phyloP scores from a whole-genome alignment of 1,140 invertebrate genomes.

The Panagrolaimus sp. region DNA sequence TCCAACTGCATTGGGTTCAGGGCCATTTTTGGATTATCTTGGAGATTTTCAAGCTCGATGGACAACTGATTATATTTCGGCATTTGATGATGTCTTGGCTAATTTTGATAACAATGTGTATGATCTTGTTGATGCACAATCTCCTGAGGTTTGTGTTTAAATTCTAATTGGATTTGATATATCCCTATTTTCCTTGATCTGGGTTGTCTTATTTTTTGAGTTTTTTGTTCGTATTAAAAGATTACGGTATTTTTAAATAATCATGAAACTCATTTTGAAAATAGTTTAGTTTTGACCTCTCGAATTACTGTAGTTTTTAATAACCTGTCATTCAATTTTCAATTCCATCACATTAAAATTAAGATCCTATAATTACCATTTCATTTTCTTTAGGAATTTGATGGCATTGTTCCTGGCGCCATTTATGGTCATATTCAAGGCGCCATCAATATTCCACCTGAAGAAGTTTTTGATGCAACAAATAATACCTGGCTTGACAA shows the following conservation, averaged over 20 bases:
- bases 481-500: conserved; percentile 37
- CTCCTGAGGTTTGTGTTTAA: conserved; percentile 34
- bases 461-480: conserved; percentile 42
- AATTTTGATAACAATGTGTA: conserved; percentile 37
- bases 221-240: no score
- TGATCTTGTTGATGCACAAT: conserved; percentile 56
- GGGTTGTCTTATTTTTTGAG: no score
- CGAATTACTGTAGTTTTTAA: background rate
- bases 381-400: conserved; percentile 42
- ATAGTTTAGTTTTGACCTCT: no score
- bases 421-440: conserved; percentile 52
- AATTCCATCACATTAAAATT: background rate
- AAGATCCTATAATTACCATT: background rate
- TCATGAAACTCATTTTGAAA: no score
- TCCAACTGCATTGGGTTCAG: conserved; percentile 7
- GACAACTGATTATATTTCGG: conserved; percentile 41
- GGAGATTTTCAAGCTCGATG: conserved; percentile 46
- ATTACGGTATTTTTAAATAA: no score
- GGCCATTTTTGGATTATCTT: conserved; percentile 4
- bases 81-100: conserved; percentile 55
- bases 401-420: conserved; percentile 39
- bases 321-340: no score
- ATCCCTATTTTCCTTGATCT: no score
- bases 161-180: conserved; percentile 1
- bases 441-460: conserved; percentile 53